Evolutionary conservation across 2,113 vertebrate species (phyloP), one percentile per base, ranked within the genome.

Genomic region (Marmota monax): DNA sequence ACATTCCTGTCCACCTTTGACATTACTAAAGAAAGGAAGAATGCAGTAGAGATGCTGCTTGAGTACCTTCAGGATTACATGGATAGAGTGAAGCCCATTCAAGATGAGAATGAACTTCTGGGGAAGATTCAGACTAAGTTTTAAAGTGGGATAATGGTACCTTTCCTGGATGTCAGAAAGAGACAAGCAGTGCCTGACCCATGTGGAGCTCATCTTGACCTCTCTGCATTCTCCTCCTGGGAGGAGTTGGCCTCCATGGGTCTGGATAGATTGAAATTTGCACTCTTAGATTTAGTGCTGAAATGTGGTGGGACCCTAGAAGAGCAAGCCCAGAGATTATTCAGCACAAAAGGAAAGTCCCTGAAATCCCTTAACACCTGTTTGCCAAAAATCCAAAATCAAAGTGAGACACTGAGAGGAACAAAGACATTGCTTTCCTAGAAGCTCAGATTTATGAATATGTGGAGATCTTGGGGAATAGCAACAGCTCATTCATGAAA

Each of bases 281-380:
- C 99, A 88, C 99, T 99, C 34, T 98, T 99, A 99, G 99, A 12
- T 1, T 96, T 99, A 98, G 99, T 99, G 29, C 98, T 99, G 48
- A 99, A 99, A 96, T 99, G 99, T 97, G 99, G 99, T 4, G 99
- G 99, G 99, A 99, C 99, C n/a, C 98, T 99, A 72, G 99, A 99
- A 96, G 99, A 99, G 83, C 98, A 99, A 97, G 99, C 99, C 32
- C 99, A 99, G 98, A 99, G 99, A 69, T 99, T 99, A 18, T 99
- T 99, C 74, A 99, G 99, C 98, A 99, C 99, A 39, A 99, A 99
- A 98, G 99, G 99, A 80, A 99, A 99, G 97, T 99, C 99, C 25
- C 98, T 99, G 85, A 99, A 99, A 93, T 98, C 99, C 0, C 99
- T 99, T 0, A 99, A 99, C 92, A 98, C 99, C 98, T 99, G 90